These are phyloP conservation scores for Diacarnus erythraeanus DNA, from an alignment of 37 sponge, comb jelly and placozoan genomes.

Conservation along the genomic window DNA sequence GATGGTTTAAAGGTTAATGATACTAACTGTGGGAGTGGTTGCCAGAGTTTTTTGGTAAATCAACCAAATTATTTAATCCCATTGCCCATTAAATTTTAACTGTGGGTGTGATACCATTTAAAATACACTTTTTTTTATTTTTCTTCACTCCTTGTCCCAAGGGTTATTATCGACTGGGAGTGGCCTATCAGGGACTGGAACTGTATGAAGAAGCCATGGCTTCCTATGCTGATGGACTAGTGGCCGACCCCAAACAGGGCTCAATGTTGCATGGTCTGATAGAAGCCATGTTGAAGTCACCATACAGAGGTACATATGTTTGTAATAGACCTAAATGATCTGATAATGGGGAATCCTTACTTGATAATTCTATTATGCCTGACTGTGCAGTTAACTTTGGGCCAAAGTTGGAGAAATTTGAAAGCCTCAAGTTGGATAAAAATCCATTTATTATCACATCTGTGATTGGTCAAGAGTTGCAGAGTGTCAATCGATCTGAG, in stretches of 20 bases:
- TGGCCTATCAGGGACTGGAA: conserved; percentile 79
- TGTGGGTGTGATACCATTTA: not conserved
- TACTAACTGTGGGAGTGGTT: too few species aligned
- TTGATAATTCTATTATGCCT: not conserved
- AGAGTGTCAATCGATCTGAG: conserved; percentile 39
- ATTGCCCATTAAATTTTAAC: too few species aligned
- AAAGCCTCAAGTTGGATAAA: conserved; percentile 72
- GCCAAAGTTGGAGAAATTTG: conserved; percentile 75
- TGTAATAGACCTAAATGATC: not conserved
- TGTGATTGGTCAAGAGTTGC: conserved; percentile 88
- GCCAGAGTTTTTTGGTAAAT: too few species aligned
- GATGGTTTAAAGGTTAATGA: too few species aligned
- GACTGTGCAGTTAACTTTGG: conserved; percentile 66
- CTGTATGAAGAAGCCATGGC: conserved; percentile 72
- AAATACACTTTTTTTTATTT: not conserved
- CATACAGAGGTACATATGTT: conserved; percentile 70
- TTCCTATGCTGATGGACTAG: conserved; percentile 84
- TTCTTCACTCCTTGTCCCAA: conserved; percentile 18
- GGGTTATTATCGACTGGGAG: conserved; percentile 88
- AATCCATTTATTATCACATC: conserved; percentile 89
- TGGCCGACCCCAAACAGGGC: conserved; percentile 69
- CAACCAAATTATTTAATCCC: too few species aligned
- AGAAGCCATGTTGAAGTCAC: conserved; percentile 77
- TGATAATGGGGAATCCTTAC: not conserved
- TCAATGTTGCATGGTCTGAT: conserved; percentile 70